Conservation (phyloP, 1,140 invertebrate genomes). For the Drosophila yakuba region DNA sequence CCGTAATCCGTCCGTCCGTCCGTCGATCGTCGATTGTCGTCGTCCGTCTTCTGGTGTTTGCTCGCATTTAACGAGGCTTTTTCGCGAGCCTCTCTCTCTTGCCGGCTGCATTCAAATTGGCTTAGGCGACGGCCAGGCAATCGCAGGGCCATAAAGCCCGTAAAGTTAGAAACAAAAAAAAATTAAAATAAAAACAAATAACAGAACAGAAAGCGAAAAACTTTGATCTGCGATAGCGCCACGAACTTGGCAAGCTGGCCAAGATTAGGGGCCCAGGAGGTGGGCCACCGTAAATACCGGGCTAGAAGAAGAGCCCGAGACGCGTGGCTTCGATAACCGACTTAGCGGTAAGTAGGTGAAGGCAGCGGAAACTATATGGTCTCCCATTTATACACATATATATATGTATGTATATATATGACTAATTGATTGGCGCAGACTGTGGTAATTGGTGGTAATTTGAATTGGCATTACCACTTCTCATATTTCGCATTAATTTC, state of each 20-base stretch:
- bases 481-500: conserved; percentile 57
- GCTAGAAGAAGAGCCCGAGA: conserved; percentile 25
- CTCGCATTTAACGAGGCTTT: conserved; percentile 57
- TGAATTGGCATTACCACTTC: conserved; percentile 29
- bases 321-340: conserved; percentile 52
- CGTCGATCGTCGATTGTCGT: neutral
- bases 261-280: conserved; percentile 36
- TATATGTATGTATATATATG: conserved; percentile 46
- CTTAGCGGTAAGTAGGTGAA: conserved; percentile 58
- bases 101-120: conserved; percentile 46
- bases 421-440: conserved; percentile 49
- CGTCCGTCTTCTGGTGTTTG: conserved; percentile 36
- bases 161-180: neutral
- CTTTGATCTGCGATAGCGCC: conserved; percentile 45
- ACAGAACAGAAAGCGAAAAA: neutral
- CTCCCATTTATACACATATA: conserved; percentile 14
- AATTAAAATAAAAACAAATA: neutral
- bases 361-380: conserved; percentile 14
- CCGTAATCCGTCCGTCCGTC: neutral
- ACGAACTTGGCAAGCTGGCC: conserved; percentile 7
- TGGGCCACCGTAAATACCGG: conserved; percentile 20
- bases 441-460: conserved; percentile 28
- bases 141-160: conserved; percentile 27
- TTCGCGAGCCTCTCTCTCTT: conserved; percentile 26
- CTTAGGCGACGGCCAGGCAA: conserved; percentile 12